Conservation (phyloP, 2,113 vertebrate species). For the Dinomys branickii region DNA sequence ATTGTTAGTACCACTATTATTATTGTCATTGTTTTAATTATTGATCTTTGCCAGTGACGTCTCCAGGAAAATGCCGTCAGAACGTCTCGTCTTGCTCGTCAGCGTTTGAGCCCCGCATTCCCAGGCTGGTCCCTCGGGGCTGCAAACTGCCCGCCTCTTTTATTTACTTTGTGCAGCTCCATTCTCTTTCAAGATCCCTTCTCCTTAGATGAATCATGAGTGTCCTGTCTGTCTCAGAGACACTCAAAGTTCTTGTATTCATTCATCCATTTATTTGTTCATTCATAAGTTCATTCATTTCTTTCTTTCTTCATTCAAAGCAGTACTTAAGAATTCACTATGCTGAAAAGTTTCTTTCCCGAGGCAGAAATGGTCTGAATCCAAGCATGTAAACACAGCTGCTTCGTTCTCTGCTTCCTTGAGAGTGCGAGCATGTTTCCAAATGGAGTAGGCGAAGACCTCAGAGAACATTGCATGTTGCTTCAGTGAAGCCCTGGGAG, state of each 20-base stretch:
- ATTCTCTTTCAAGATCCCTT: neutral
- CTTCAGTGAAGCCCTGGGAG: neutral
- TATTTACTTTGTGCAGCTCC: neutral
- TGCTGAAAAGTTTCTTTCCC: neutral
- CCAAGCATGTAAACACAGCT: neutral
- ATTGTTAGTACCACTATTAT: neutral
- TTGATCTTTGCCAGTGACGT: neutral
- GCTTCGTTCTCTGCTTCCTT: neutral
- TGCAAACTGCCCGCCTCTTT: neutral
- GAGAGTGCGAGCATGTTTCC: neutral
- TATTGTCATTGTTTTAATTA: neutral
- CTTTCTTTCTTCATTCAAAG: neutral
- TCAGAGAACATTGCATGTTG: neutral
- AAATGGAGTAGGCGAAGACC: neutral
- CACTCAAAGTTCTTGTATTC: neutral
- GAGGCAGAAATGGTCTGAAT: conserved; percentile 52
- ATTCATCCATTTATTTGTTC: neutral
- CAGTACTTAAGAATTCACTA: neutral
- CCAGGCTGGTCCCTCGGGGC: neutral
- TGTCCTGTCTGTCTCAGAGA: neutral
- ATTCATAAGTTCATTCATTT: neutral
- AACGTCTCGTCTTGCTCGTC: neutral
- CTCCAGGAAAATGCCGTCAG: neutral
- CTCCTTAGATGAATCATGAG: neutral
- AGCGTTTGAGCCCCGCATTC: neutral